Evolutionary conservation across 2,888 invertebrate species (phyloP).

Genomic region (Yponomeuta sedellus): DNA sequence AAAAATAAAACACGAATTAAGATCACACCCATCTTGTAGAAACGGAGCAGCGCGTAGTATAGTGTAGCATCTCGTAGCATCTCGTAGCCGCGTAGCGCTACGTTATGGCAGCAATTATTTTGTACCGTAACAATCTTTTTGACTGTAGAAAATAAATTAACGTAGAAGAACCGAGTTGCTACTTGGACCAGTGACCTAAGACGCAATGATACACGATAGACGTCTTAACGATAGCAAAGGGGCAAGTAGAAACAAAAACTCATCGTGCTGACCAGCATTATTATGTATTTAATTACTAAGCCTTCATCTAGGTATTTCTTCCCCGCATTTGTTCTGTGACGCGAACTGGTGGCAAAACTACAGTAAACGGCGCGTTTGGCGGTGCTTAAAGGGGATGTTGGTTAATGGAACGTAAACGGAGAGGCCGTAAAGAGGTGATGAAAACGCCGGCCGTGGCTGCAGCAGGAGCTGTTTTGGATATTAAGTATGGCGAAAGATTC

Average conservation of each 20-base stretch:
- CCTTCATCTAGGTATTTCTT: background rate
- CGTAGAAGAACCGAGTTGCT: too few relatives aligned
- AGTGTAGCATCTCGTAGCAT: background rate
- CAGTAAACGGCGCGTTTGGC: background rate
- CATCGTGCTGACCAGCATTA: too few relatives aligned
- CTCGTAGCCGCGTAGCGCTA: background rate
- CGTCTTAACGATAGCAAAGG: too few relatives aligned
- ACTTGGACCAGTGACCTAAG: too few relatives aligned
- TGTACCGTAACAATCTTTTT: background rate
- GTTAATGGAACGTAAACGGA: slow-evolving; percentile 3
- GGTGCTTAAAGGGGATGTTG: background rate
- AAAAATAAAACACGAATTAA: background rate
- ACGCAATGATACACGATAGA: too few relatives aligned
- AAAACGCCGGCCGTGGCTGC: background rate
- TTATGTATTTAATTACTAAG: too few relatives aligned
- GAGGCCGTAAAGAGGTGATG: background rate
- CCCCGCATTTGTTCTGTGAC: background rate
- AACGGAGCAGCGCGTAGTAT: background rate
- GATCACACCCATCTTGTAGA: background rate
- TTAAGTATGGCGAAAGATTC: too few relatives aligned
- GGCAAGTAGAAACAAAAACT: too few relatives aligned
- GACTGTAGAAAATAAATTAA: background rate
- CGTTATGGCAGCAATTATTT: background rate
- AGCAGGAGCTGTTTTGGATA: too few relatives aligned
- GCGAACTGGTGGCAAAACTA: background rate